Conservation (phyloP, 1,140 invertebrate species). For the Diachasma alloeum region DNA sequence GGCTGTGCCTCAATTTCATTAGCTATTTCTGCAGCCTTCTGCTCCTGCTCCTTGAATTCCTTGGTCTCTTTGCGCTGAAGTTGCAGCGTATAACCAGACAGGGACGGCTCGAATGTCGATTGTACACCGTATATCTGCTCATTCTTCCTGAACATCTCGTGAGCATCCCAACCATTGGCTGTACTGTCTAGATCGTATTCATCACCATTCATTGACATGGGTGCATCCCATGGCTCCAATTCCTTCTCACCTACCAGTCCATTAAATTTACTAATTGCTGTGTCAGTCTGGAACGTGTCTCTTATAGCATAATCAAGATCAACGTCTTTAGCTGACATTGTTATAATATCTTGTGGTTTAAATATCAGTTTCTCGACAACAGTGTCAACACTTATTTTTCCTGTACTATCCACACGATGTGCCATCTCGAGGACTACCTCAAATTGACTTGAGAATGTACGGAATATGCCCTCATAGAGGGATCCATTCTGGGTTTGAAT, state of each 20-base stretch:
- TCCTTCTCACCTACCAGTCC: conserved; percentile 77
- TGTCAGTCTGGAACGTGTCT: conserved; percentile 87
- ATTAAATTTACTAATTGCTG: conserved; percentile 75
- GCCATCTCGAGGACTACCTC: conserved; percentile 86
- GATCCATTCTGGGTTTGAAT: conserved; percentile 82
- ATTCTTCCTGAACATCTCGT: conserved; percentile 95
- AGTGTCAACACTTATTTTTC: conserved; percentile 72
- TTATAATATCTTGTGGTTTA: conserved; percentile 82
- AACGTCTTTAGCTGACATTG: conserved; percentile 79
- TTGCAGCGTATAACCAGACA: conserved; percentile 87
- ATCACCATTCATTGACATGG: conserved; percentile 72
- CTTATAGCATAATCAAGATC: conserved; percentile 88
- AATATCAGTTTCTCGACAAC: conserved; percentile 87
- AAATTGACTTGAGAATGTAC: conserved; percentile 84
- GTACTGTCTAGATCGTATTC: conserved; percentile 73
- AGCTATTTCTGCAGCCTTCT: conserved; percentile 85
- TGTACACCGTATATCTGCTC: conserved; percentile 89
- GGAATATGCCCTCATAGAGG: conserved; percentile 86
- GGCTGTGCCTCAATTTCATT: conserved; percentile 89
- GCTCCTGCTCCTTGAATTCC: conserved; percentile 77
- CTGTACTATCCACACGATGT: conserved; percentile 78
- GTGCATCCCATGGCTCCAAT: conserved; percentile 87
- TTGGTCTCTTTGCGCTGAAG: conserved; percentile 84
- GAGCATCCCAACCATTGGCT: conserved; percentile 90
- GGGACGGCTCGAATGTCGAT: conserved; percentile 85